Evolutionary conservation across 2,888 invertebrate genomes (phyloP), one percentile per base, ranked within the genome.

Genomic region (Carpatolechia fugitivella): DNA sequence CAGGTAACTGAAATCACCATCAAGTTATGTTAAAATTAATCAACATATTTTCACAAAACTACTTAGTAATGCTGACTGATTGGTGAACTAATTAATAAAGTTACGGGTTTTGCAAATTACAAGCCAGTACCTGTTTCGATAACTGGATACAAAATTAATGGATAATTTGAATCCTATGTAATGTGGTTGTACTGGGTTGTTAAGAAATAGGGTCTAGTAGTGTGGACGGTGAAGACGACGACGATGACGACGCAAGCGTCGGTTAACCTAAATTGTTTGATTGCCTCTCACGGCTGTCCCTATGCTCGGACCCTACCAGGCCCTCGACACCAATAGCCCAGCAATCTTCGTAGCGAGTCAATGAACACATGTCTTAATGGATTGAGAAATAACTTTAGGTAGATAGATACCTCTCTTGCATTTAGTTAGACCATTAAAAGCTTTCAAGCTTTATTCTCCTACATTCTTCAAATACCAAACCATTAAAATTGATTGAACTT

Each of bases 231-330:
- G 53, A 61, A 68, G 69, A 63, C 59, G 60, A 56, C 56, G 59
- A 33, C 44, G 53, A 61, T 68, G 69, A 63, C 59, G 62, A 57
- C 60, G 62, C 68, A 65, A 67, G 61, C 61, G 68, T 59, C 74
- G 74, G 76, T 81, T 82, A 79, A 75, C 85, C 82, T 80, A 78
- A 85, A 87, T 87, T 82, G 82, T 80, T 80, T 86, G 85, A 87
- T 87, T 85, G 80, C 66, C 71, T 69, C 72, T 75, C 74, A 66
- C 70, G 70, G 68, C 68, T 69, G 70, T 75, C 70, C 72, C 70
- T n/a, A n/a, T n/a, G n/a, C n/a, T 70, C 60, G 65, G 63, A 62
- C 69, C 72, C 69, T 72, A 67, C 64, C 64, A 59, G 58, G 66
- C 66, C 40, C 69, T 70, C 67, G 59, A 58, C 63, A 55, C 59